A percentile compares a stretch with the other conserved stretches of the same genome.
These are phyloP conservation scores for Micrastur ruficollis DNA, from an alignment of 2,797 vertebrate genomes.

Conservation along the genomic window DNA sequence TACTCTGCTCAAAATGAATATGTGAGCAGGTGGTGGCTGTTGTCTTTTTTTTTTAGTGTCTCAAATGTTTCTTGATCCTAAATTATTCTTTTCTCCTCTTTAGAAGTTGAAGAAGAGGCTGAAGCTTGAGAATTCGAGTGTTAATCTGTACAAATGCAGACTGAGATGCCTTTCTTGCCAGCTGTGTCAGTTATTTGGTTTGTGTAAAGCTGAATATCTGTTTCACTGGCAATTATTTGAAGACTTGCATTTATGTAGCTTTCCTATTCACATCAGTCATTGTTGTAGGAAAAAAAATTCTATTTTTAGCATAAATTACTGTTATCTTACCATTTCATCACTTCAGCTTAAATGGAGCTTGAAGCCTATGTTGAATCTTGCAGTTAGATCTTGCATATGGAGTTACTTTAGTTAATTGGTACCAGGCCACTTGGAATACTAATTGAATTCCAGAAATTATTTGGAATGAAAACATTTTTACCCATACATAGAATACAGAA, in stretches of 20 bases:
- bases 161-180: neutral
- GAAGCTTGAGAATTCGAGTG: neutral
- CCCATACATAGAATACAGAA: neutral
- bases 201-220: neutral
- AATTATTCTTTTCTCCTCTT: neutral
- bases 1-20: neutral
- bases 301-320: neutral
- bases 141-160: neutral
- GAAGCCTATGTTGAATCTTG: neutral
- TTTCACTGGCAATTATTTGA: neutral
- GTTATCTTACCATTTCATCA: neutral
- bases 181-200: neutral
- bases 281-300: neutral
- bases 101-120: neutral
- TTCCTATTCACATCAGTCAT: slow-evolving; percentile 10
- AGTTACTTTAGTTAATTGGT: neutral
- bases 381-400: neutral
- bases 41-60: neutral
- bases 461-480: neutral
- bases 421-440: neutral
- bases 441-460: neutral
- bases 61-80: neutral
- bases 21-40: neutral
- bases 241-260: neutral
- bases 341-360: neutral